phyloP scores from a whole-genome alignment of 2,888 invertebrate species.

The Hylaea fasciaria region DNA sequence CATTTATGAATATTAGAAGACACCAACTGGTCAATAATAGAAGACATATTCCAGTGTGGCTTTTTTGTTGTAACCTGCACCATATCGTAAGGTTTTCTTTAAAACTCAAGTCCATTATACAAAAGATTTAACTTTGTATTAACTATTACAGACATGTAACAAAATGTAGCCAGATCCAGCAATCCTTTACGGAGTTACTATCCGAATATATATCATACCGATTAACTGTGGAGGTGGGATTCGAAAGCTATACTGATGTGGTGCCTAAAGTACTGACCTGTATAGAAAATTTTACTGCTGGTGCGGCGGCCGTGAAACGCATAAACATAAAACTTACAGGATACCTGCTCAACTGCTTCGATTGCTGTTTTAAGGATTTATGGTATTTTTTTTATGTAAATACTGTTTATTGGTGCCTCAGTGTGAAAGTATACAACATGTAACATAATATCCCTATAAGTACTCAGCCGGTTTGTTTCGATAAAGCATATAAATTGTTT shows the following conservation, averaged over 20 bases:
- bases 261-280: constrained; percentile 61
- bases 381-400: not conserved
- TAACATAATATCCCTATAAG: too few relatives aligned
- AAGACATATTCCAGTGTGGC: too few relatives aligned
- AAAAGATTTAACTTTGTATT: not conserved
- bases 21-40: too few relatives aligned
- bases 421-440: too few relatives aligned
- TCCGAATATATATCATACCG: constrained; percentile 48
- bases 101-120: not conserved
- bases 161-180: constrained; percentile 55
- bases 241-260: constrained; percentile 45
- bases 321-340: constrained; percentile 50
- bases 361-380: constrained; percentile 52
- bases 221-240: constrained; percentile 31
- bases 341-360: constrained; percentile 53
- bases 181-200: constrained; percentile 56
- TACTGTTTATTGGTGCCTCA: not conserved
- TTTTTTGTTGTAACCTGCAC: too few relatives aligned
- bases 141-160: constrained; percentile 66
- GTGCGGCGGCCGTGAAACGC: constrained; percentile 54
- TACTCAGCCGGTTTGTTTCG: too few relatives aligned
- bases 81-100: too few relatives aligned
- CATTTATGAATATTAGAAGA: too few relatives aligned
- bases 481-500: too few relatives aligned
- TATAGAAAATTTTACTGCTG: constrained; percentile 70